Percentiles rank a stretch among this genome's conserved stretches.
Evolutionary conservation across 2,113 vertebrate genomes (phyloP).

Genomic region (Scalopus aquaticus): DNA sequence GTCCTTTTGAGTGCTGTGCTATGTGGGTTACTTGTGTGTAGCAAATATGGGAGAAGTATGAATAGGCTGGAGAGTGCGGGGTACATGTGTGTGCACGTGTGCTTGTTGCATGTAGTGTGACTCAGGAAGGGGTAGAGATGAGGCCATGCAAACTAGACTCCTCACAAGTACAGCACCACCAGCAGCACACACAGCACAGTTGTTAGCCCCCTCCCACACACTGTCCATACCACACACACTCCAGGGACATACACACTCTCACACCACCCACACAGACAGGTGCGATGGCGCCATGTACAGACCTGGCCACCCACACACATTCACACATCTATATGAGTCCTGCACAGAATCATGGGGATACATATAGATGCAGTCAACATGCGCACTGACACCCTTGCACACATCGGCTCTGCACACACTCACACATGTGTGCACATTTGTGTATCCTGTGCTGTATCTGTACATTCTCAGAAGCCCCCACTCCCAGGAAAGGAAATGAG

Average conservation of each 20-base stretch:
- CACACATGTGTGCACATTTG: background rate
- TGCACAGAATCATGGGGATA: background rate
- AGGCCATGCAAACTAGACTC: background rate
- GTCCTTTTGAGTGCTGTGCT: background rate
- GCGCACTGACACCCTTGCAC: background rate
- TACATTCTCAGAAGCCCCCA: background rate
- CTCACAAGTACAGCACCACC: background rate
- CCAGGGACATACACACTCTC: slow-evolving; percentile 52
- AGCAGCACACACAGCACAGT: background rate
- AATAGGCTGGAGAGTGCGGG: background rate
- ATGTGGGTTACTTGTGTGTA: background rate
- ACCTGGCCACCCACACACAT: slow-evolving; percentile 73
- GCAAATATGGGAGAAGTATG: background rate
- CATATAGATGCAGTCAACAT: background rate
- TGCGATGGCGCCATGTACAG: slow-evolving; percentile 57
- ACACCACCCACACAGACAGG: slow-evolving; percentile 71
- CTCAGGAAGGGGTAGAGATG: background rate
- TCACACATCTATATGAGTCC: slow-evolving; percentile 50
- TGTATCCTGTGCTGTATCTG: background rate
- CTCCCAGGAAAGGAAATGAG: background rate
- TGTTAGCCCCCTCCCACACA: slow-evolving; percentile 56
- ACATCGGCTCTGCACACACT: background rate
- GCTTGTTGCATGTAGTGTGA: background rate
- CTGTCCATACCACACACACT: slow-evolving; percentile 33
- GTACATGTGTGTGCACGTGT: background rate